Base-by-base conservation (phyloP, 1,140 invertebrate genomes). In the Matsumurasca onukii region DNA sequence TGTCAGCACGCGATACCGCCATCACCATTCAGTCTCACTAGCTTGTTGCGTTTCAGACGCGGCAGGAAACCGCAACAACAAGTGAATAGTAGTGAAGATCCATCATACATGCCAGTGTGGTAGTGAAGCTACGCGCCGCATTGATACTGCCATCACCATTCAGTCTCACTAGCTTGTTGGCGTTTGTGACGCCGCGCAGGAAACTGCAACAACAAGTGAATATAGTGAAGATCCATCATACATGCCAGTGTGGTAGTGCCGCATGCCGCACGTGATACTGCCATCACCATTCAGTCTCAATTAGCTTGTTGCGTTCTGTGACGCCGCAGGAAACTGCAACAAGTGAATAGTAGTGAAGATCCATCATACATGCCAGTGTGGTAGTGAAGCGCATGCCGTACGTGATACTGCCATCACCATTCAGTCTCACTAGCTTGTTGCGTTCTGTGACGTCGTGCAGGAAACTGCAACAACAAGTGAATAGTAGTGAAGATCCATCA, bases 181-280 rank as follows among this genome's bases (percentile, higher is more conserved):
- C n/a, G 80, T 98, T 96, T 1, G 97, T 99, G 62, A 99, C 96
- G 77, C 98, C 97, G n/a, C n/a, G 97, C 30, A 98, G 86, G 82
- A 97, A 99, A 76, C 96, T 95, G 79, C 30, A 83, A 82, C 72
- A n/a, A n/a, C 97, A 62, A 99, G 83, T 1, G 97, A 97, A 83
- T 98, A 99, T 98, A 97, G 81, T 98, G 95, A n/a, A 99, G 84
- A 81, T 98, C 96, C 97, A 99, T 98, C 94, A 98, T 98, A 82
- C 97, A 98, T 61, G 96, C 95, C 55, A 98, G 82, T 0, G 97
- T 98, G 15, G 96, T 97, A 0, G 97, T 98, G 80, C 98, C 95
- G 87, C 95, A 99, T 98, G 70, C 97, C 97, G 79, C 98, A 98
- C 0, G 94, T 95, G 59, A 98, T 92, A 66, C 89, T 89, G 45